Evolutionary conservation across 2,888 invertebrate species (phyloP).

Genomic region (Oligia strigilis): DNA sequence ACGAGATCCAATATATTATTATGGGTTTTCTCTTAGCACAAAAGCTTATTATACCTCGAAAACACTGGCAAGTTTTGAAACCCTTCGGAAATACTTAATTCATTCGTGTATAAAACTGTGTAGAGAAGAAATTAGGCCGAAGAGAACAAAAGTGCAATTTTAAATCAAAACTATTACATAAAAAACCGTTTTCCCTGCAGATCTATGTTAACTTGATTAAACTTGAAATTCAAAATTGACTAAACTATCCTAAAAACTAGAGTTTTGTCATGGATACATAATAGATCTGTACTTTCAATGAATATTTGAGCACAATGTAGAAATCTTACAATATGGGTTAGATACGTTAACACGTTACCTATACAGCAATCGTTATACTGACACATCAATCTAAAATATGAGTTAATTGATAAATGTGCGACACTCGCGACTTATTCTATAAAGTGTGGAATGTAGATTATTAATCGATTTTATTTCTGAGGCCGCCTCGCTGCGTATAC

Average conservation of each 20-base stretch:
- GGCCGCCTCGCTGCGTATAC: slow-evolving; percentile 42
- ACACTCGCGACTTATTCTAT: slow-evolving; percentile 42
- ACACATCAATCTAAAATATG: slow-evolving; percentile 37
- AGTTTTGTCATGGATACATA: slow-evolving; percentile 73
- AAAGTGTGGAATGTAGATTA: slow-evolving; percentile 43
- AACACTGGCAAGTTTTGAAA: not conserved
- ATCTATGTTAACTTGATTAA: not conserved
- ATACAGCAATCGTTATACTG: slow-evolving; percentile 31
- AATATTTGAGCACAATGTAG: slow-evolving; percentile 72
- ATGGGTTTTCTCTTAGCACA: not conserved
- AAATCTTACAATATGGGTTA: slow-evolving; percentile 62
- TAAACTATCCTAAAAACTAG: slow-evolving; percentile 65
- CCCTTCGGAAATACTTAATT: not conserved
- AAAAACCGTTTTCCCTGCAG: not conserved
- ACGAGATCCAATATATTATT: not conserved
- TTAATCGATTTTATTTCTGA: slow-evolving; percentile 26
- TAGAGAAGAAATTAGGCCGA: not conserved
- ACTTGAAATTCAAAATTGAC: slow-evolving; percentile 54
- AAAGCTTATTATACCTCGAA: not conserved
- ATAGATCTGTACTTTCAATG: slow-evolving; percentile 67
- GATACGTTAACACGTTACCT: slow-evolving; percentile 30
- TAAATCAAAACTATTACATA: not conserved
- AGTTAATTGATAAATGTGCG: slow-evolving; percentile 54
- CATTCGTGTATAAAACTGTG: not conserved
- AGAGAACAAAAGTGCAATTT: not conserved